Conservation (phyloP, 2,797 vertebrate genomes). For the Tangara arthus region DNA sequence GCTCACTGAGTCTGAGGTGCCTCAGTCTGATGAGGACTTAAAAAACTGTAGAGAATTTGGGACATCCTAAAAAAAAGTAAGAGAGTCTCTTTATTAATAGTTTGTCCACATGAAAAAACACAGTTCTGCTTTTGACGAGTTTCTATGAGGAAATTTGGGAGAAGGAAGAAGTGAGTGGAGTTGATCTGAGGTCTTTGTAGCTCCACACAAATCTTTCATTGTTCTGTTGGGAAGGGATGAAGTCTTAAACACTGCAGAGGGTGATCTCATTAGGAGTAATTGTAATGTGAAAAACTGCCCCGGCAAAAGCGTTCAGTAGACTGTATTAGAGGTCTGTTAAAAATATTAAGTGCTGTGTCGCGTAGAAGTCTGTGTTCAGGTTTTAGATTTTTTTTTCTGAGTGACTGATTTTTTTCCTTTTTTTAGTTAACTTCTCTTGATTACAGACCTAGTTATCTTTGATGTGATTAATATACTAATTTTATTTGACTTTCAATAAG, state of each 20-base stretch:
- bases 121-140: neutral
- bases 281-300: slow-evolving; percentile 39
- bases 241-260: neutral
- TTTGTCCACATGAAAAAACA: neutral
- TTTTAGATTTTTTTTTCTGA: neutral
- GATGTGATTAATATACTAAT: neutral
- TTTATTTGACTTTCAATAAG: neutral
- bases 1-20: neutral
- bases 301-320: neutral
- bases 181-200: slow-evolving; percentile 10
- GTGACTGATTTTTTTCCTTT: neutral
- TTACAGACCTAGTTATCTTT: neutral
- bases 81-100: neutral
- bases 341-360: slow-evolving; percentile 24
- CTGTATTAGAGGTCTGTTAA: slow-evolving; percentile 52
- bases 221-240: slow-evolving; percentile 14
- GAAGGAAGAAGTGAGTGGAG: neutral
- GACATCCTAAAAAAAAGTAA: neutral
- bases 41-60: neutral
- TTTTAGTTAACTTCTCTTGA: neutral
- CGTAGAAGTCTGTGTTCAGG: neutral
- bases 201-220: slow-evolving; percentile 38
- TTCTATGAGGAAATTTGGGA: slow-evolving; percentile 8
- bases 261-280: slow-evolving; percentile 57
- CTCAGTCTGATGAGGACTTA: neutral